Base-by-base conservation (phyloP, 2,113 vertebrate species). In the Meleagris gallopavo region DNA sequence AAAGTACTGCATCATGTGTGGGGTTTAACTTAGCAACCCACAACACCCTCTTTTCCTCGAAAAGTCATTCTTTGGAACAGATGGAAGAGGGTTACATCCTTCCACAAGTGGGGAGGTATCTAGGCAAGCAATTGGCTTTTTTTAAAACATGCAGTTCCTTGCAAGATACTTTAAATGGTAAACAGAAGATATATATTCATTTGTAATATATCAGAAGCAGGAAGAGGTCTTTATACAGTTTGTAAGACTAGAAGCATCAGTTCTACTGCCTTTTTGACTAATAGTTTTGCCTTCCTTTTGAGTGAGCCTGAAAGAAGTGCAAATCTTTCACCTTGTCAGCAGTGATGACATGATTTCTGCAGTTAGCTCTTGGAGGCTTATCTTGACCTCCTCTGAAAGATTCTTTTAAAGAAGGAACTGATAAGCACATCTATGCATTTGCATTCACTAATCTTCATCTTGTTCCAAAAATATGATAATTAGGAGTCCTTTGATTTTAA, bases 41-140 rank as follows among this genome's bases (percentile, higher is more conserved):
- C 79, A 94, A 95, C 95, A 93, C 89, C 91, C 93, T 70, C 93
- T 95, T 94, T 97, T 95, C 94, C 94, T 97, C 69, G 91, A 73
- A 94, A 96, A 97, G 89, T 91, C 91, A 86, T 93, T 86, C 91
- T 91, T 95, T 83, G 79, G 89, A 97, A 95, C 96, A 96, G 94
- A 96, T 96, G 95, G 96, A 93, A 96, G 94, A 93, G 79, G 76
- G 85, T 93, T 96, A 95, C 88, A 95, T 95, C 91, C 91, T 95
- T 97, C 95, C 89, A 91, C 83, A 95, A 96, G 91, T 91, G 88
- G 93, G 91, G 94, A 96, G 88, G 88, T 95, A 95, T 95, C 91
- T 95, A 95, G 88, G 94, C 94, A 95, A 95, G 94, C 72, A 96
- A 81, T 72, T 80, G 88, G 66, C 79, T 94, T 93, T 94, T 93